A percentile compares a stretch with the other conserved stretches of the same genome.
These are phyloP conservation scores for Amniataba percoides DNA, from an alignment of 2,797 vertebrate species.

Conservation along the genomic window DNA sequence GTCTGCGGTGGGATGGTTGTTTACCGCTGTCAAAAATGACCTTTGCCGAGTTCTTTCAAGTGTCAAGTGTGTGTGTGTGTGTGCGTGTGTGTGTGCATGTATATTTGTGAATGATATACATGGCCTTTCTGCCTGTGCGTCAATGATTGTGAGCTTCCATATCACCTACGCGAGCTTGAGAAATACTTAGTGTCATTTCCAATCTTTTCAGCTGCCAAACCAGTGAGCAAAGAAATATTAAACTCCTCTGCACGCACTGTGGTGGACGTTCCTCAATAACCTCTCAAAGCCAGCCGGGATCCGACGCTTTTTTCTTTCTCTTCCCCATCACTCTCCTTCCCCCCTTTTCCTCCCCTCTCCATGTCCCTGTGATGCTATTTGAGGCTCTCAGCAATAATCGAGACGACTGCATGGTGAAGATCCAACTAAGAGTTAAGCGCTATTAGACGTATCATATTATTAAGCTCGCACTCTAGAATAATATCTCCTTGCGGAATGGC, in stretches of 20 bases:
- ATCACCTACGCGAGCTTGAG: constrained; percentile 68
- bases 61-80: background rate
- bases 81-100: background rate
- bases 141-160: constrained; percentile 36
- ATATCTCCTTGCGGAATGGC: constrained; percentile 69
- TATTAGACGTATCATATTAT: constrained; percentile 78
- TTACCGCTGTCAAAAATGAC: constrained; percentile 71
- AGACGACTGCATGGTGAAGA: constrained; percentile 57
- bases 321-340: constrained; percentile 37
- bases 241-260: constrained; percentile 63
- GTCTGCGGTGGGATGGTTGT: constrained; percentile 62
- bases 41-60: constrained; percentile 55
- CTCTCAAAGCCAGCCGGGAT: constrained; percentile 58
- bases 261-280: constrained; percentile 69
- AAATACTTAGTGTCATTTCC: constrained; percentile 73
- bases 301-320: constrained; percentile 46
- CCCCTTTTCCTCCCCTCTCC: constrained; percentile 37
- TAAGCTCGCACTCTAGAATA: constrained; percentile 64
- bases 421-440: constrained; percentile 69
- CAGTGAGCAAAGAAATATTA: constrained; percentile 70
- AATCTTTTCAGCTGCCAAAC: constrained; percentile 69
- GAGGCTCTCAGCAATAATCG: constrained; percentile 60
- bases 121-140: constrained; percentile 26
- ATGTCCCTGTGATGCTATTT: constrained; percentile 53
- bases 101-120: constrained; percentile 26